A percentile compares a stretch with the other conserved stretches of the same genome.
Evolutionary conservation across 2,113 vertebrate species (phyloP).

Genomic region (Propithecus coquereli): DNA sequence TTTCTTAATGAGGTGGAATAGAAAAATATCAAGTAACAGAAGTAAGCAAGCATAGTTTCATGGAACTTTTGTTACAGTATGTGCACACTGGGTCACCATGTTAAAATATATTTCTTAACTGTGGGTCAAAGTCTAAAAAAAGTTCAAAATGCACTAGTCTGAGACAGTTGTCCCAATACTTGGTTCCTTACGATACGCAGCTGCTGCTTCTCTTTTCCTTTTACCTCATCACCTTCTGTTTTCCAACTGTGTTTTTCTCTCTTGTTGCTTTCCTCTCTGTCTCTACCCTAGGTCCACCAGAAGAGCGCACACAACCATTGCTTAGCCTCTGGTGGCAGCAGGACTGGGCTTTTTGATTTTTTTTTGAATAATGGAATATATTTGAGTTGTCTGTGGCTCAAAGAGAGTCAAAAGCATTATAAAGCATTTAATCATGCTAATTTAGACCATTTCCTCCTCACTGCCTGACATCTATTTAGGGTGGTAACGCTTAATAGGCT

Average conservation of each 20-base stretch:
- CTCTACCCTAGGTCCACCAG: background rate
- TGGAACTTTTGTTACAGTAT: background rate
- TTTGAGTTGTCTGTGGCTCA: slow-evolving; percentile 44
- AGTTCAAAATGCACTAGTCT: too few relatives aligned
- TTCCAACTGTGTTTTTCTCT: background rate
- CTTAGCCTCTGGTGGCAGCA: background rate
- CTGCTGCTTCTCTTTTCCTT: background rate
- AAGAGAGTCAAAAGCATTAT: slow-evolving; percentile 18
- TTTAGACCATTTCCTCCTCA: slow-evolving; percentile 52
- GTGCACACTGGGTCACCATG: background rate
- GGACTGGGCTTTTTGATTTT: background rate
- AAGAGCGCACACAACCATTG: background rate
- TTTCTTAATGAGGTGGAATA: background rate
- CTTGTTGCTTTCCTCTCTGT: background rate
- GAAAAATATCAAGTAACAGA: background rate
- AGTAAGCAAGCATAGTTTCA: background rate
- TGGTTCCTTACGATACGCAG: background rate
- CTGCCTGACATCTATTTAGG: slow-evolving; percentile 51
- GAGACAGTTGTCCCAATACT: background rate
- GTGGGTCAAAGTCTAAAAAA: background rate
- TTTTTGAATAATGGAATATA: background rate
- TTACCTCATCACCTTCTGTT: background rate
- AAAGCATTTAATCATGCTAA: slow-evolving; percentile 58
- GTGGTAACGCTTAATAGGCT: slow-evolving; percentile 38
- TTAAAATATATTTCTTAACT: background rate